phyloP scores from a whole-genome alignment of 2,113 vertebrate genomes.

The Prunella fulvescens region DNA sequence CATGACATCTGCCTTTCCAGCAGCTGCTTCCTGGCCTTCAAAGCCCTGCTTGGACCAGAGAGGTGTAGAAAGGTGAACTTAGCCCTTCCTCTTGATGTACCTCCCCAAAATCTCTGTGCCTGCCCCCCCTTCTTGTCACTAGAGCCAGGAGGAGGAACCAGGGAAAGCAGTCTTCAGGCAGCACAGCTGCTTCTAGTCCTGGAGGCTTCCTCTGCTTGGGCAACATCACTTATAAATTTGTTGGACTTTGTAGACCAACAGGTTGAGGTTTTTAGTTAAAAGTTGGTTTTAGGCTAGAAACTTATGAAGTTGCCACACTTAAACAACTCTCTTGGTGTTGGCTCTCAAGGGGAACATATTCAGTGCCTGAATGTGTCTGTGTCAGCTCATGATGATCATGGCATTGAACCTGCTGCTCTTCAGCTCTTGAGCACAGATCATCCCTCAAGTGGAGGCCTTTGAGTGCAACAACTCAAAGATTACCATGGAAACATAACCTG shows the following conservation, averaged over 20 bases:
- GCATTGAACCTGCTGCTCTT: not conserved
- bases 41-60: not conserved
- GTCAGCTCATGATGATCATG: not conserved
- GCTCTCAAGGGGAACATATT: not conserved
- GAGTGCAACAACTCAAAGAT: not conserved
- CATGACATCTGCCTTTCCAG: rapidly evolving
- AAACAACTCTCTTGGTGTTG: not conserved
- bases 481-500: not conserved
- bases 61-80: not conserved
- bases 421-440: not conserved
- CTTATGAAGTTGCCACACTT: rapidly evolving
- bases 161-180: not conserved
- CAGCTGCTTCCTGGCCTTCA: not conserved
- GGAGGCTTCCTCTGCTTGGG: not conserved
- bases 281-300: not conserved
- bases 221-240: not conserved
- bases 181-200: rapidly evolving
- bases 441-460: not conserved
- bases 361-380: not conserved
- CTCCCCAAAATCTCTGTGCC: not conserved
- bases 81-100: not conserved
- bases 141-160: not conserved
- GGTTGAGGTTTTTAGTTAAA: not conserved
- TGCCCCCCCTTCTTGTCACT: rapidly evolving
- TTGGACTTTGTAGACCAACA: not conserved